These are phyloP conservation scores for Alexandromys fortis DNA, from an alignment of 2,113 vertebrate species.

Conservation along the genomic window DNA sequence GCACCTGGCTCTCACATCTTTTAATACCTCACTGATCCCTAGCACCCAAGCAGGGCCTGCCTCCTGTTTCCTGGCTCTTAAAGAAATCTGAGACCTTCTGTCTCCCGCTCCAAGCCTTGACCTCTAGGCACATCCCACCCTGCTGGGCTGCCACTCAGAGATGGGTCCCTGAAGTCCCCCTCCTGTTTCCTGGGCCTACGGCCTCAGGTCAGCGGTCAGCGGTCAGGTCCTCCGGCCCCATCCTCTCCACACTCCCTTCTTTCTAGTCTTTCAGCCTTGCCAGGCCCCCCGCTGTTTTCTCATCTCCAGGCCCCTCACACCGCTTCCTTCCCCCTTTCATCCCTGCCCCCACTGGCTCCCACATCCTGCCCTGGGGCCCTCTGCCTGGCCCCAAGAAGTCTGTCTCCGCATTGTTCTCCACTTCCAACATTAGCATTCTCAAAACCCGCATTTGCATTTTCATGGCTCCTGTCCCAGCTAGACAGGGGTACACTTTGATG, in stretches of 20 bases:
- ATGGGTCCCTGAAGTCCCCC: slow-evolving; percentile 33
- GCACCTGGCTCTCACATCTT: background rate
- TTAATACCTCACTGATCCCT: background rate
- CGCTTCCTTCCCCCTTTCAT: slow-evolving; percentile 78
- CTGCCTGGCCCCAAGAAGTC: slow-evolving; percentile 74
- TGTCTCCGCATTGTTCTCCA: slow-evolving; percentile 78
- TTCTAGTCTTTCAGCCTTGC: slow-evolving; percentile 65
- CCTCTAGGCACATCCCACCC: background rate
- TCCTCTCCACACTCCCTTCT: slow-evolving; percentile 41
- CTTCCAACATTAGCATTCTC: slow-evolving; percentile 80
- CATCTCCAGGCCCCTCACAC: slow-evolving; percentile 43
- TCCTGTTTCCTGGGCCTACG: slow-evolving; percentile 3
- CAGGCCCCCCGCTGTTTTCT: slow-evolving; percentile 65
- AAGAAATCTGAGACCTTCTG: slow-evolving; percentile 13
- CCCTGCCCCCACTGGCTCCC: slow-evolving; percentile 74
- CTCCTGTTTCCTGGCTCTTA: background rate
- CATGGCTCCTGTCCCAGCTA: slow-evolving; percentile 78
- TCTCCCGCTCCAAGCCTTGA: slow-evolving; percentile 46
- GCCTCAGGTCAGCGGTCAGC: slow-evolving; percentile 64
- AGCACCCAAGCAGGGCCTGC: background rate
- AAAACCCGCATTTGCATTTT: slow-evolving; percentile 81
- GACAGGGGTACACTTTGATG: slow-evolving; percentile 73
- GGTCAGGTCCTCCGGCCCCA: slow-evolving; percentile 12
- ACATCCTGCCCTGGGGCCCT: slow-evolving; percentile 78
- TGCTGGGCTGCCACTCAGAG: background rate